These are phyloP conservation scores for Leptodactylus fuscus DNA, from an alignment of 2,113 vertebrate genomes.

Conservation along the genomic window DNA sequence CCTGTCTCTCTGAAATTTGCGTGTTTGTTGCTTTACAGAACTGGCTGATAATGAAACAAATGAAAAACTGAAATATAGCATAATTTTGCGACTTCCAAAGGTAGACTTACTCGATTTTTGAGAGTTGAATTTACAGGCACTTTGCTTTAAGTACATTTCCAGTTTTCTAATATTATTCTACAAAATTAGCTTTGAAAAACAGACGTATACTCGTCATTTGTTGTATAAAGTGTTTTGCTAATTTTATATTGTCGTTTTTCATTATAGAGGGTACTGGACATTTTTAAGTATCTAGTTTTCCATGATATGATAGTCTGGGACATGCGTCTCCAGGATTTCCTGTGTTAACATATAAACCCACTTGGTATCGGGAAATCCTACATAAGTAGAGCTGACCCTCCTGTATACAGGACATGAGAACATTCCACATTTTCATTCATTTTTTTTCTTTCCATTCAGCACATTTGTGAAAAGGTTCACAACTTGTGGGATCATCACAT, in stretches of 20 bases:
- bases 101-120: conserved; percentile 75
- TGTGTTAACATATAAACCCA: conserved; percentile 24
- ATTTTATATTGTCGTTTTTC: background rate
- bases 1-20: background rate
- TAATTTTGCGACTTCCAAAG: conserved; percentile 89
- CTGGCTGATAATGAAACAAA: conserved; percentile 86
- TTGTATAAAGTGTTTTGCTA: too few species aligned
- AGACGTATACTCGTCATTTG: too few species aligned
- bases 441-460: conserved; percentile 69
- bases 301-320: background rate
- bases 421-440: conserved; percentile 9
- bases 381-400: background rate
- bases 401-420: background rate
- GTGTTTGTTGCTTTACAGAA: conserved; percentile 72
- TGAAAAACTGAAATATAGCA: conserved; percentile 87
- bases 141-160: too few species aligned
- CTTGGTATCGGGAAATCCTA: conserved; percentile 25
- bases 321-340: conserved; percentile 40
- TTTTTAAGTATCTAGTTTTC: background rate
- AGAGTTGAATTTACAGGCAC: too few species aligned
- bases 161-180: too few species aligned
- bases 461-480: conserved; percentile 78
- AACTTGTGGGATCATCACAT: conserved; percentile 88
- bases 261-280: background rate
- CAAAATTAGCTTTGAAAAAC: too few species aligned